Base-by-base conservation (phyloP, 1,140 invertebrate species). In the Microplitis mediator region DNA sequence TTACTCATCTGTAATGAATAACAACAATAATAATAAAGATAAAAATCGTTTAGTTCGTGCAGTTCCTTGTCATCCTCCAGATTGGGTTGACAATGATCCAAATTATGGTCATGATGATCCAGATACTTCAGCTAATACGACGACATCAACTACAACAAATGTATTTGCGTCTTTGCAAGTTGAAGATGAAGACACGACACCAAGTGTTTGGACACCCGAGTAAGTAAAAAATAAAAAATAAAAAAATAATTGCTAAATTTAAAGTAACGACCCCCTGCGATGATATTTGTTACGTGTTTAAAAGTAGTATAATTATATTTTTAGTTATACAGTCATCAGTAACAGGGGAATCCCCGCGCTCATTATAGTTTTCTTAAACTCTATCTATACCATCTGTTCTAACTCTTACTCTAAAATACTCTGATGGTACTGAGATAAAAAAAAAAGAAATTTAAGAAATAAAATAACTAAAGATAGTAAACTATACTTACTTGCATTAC, bases 141-240 rank as follows among this genome's bases (percentile, higher is more conserved):
- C 67, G 13, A 62, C 73, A 34, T 51, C 66, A 8, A 14, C 62
- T 0, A 71, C 63, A 4, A 71, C 65, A 31, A 13, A 68, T 2
- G 52, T 71, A 50, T 70, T 73, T 31, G 63, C 13, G 13, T 23
- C 16, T 8, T 5, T 54, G 16, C n/a, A 64, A 45, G 13, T 69
- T 4, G 72, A 76, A 23, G 68, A 73, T 6, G 75, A 74, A 58
- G 75, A 76, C 39, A 76, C 75, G 3, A 76, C 58, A 39, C 73
- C 72, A 13, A 76, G 75, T 63, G 61, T 60, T 32, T 76, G 75
- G 75, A 74, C 71, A 3, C 75, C 75, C 4, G 75, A 73, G 75
- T 76, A 69, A 76, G 61, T 73, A n/a, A 6, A 64, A 16, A 32
- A 45, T 9, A 6, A 31, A 60, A 60, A 60, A 36, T 11, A 63